phyloP scores from a whole-genome alignment of 2,113 vertebrate species.

The pig (Sus scrofa) region DNA sequence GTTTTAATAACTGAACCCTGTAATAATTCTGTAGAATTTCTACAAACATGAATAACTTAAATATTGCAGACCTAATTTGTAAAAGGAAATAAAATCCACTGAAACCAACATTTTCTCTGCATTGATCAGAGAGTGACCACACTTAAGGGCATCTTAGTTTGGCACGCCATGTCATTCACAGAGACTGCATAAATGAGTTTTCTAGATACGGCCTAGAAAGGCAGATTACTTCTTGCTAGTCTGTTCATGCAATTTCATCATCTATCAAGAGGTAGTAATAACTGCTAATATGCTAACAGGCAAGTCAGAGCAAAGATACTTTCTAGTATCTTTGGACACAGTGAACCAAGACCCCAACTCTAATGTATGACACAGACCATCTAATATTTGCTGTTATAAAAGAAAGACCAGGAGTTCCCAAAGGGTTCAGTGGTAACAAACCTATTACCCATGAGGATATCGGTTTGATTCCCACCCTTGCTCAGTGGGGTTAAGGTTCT shows the following conservation, averaged over 20 bases:
- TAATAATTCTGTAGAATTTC: neutral
- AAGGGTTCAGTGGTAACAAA: too few species aligned
- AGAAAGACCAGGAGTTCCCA: neutral
- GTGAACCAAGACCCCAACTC: neutral
- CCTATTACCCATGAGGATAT: too few species aligned
- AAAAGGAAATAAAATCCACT: neutral
- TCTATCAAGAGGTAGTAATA: neutral
- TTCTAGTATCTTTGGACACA: neutral
- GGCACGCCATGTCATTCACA: neutral
- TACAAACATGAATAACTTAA: conserved; percentile 7
- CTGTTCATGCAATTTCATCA: neutral
- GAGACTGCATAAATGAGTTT: conserved; percentile 13
- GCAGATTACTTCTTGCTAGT: neutral
- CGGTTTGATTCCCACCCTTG: too few species aligned
- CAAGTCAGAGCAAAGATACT: neutral
- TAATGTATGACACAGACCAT: neutral
- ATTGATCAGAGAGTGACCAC: neutral
- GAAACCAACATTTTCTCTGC: neutral
- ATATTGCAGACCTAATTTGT: neutral
- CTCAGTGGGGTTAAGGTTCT: too few species aligned
- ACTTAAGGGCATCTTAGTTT: neutral
- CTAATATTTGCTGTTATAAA: neutral
- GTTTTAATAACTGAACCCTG: neutral
- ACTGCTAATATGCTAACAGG: neutral
- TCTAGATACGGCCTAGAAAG: neutral